Base-by-base conservation (phyloP, 1,140 invertebrate genomes). In the Propsilocerus akamusi region DNA sequence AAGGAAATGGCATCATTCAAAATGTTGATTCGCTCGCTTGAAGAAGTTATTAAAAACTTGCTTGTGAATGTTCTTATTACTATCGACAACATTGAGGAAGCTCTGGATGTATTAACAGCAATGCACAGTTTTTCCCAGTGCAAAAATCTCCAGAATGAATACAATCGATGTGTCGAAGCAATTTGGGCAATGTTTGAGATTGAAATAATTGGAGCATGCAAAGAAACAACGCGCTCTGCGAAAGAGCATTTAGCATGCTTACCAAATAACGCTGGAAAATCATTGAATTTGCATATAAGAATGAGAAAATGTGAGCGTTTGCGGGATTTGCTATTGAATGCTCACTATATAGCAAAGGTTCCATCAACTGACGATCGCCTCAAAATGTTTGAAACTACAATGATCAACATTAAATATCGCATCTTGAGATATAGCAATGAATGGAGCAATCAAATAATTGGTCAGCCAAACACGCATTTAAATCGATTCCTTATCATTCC, bases 191-290 rank as follows among this genome's bases (percentile, higher is more conserved):
- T 86, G 62, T 86, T 91, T 57, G 74, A 74, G 50, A 70, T 79
- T n/a, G 83, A 89, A 57, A 77, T 91, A 25, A 76, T 83, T 52
- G 70, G 72, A 4, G 75, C 77, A 0, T 83, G 86, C 57, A 75
- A 79, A 50, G 77, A 83, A 49, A 66, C 88, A 50, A 67, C 83
- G 2, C 60, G 72, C 22, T 76, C 78, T 47, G 70, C 72, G 2
- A 68, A 78, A 25, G 64, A 74, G 25, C 72, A 80, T 48, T 71
- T 79, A 1, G 69, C 76, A 0, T 72, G 74, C 17, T 67, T 82
- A 53, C 81, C 86, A 0, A 73, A 76, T 22, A 82, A 74, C 60
- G 72, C 81, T 0, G 86, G 86, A 0, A 67, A 76, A 54, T 83
- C 78, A 1, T 65, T 76, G 34, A 76, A 80, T 60, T 66, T 79